phyloP scores from a whole-genome alignment of 2,113 vertebrate species.

The Carettochelys insculpta region DNA sequence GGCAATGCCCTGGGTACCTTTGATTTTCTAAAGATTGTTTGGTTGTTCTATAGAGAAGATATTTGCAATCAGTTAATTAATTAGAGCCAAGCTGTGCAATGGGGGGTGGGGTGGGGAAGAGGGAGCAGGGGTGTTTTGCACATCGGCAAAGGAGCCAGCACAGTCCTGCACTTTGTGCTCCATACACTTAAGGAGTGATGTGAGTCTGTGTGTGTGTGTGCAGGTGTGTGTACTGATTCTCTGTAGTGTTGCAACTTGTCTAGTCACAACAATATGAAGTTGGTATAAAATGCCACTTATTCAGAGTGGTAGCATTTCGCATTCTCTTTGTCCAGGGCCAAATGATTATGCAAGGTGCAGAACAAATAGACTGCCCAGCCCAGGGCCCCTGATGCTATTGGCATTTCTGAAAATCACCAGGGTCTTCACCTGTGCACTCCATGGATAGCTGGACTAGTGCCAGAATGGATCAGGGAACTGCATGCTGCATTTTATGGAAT shows the following conservation, averaged over 20 bases:
- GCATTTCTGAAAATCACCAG: neutral
- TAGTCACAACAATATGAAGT: neutral
- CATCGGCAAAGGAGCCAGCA: neutral
- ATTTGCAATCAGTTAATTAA: neutral
- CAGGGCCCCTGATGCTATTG: neutral
- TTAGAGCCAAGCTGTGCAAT: neutral
- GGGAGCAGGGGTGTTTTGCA: neutral
- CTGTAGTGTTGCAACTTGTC: neutral
- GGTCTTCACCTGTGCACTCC: neutral
- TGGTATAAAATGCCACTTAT: neutral
- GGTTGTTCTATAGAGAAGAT: neutral
- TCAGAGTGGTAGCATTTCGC: neutral
- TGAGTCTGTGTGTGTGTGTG: neutral
- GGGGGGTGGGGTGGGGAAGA: neutral
- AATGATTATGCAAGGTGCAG: fast-evolving
- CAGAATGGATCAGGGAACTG: neutral
- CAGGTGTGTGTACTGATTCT: neutral
- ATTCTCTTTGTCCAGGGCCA: neutral
- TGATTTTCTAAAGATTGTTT: neutral
- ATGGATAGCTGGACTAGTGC: neutral
- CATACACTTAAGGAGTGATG: neutral
- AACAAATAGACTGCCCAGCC: neutral
- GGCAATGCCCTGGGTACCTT: neutral
- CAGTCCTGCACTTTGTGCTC: neutral
- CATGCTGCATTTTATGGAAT: neutral